Evolutionary conservation across 2,113 vertebrate genomes (phyloP).

Genomic region (Xenopus borealis): DNA sequence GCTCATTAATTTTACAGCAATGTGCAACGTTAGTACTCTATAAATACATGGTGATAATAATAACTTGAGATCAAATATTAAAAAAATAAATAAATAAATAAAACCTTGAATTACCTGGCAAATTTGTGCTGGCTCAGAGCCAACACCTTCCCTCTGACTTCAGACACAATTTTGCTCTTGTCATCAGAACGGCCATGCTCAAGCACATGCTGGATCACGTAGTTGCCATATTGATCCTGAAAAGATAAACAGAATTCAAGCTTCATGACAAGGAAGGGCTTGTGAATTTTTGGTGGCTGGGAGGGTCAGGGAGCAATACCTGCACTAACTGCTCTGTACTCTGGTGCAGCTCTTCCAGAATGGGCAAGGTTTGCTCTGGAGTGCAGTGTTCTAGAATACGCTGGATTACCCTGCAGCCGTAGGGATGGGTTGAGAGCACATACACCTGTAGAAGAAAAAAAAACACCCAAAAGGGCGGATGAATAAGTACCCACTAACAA

Average conservation of each 20-base stretch:
- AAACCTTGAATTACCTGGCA: slow-evolving; percentile 77
- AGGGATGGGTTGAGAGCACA: slow-evolving; percentile 93
- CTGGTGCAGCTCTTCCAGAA: slow-evolving; percentile 91
- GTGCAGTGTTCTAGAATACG: slow-evolving; percentile 95
- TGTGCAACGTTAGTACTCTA: too few species aligned
- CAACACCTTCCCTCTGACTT: slow-evolving; percentile 93
- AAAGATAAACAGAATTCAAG: slow-evolving; percentile 9
- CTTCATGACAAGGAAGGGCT: not conserved
- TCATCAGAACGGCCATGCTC: slow-evolving; percentile 95
- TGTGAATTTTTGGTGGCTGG: not conserved
- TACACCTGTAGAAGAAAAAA: slow-evolving; percentile 73
- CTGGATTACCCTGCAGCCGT: slow-evolving; percentile 94
- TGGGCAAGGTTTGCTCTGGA: slow-evolving; percentile 88
- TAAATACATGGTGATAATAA: too few species aligned
- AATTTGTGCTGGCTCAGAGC: slow-evolving; percentile 97
- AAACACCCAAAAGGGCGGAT: too few species aligned
- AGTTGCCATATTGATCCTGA: slow-evolving; percentile 98
- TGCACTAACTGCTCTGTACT: slow-evolving; percentile 94
- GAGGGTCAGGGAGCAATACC: slow-evolving; percentile 60
- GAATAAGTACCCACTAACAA: too few species aligned
- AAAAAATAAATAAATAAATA: too few species aligned
- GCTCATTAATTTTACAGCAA: too few species aligned
- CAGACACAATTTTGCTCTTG: slow-evolving; percentile 97
- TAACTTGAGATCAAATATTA: too few species aligned
- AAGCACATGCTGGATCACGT: slow-evolving; percentile 97